Conservation (phyloP, 2,888 invertebrate genomes). For the Bedellia somnulentella region DNA sequence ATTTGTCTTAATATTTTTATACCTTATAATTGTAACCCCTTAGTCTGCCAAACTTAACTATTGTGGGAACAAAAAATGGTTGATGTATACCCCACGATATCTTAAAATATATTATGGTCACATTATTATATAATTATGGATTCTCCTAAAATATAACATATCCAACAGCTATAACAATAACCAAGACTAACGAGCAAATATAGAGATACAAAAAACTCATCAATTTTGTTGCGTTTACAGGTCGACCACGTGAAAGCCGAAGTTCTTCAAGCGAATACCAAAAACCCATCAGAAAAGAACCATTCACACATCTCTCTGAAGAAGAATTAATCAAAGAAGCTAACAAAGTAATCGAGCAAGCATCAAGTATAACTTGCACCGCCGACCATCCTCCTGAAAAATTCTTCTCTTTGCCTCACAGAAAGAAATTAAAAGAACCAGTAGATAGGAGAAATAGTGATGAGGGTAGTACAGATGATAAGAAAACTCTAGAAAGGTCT, state of each 20-base stretch:
- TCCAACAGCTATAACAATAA: no score
- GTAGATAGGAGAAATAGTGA: slow-evolving; percentile 52
- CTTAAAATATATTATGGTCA: no score
- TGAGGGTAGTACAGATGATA: slow-evolving; percentile 40
- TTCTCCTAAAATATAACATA: no score
- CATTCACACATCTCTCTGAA: slow-evolving; percentile 70
- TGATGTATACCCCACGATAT: no score
- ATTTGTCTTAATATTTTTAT: no score
- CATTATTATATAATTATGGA: no score
- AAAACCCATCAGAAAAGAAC: slow-evolving; percentile 40
- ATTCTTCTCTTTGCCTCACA: slow-evolving; percentile 69
- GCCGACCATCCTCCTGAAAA: slow-evolving; percentile 63
- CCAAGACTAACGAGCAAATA: no score
- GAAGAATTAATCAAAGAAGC: slow-evolving; percentile 76
- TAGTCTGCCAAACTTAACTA: no score
- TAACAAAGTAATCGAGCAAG: slow-evolving; percentile 73
- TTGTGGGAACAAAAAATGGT: no score
- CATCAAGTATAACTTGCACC: slow-evolving; percentile 70
- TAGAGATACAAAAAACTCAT: no score
- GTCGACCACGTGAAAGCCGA: slow-evolving; percentile 48
- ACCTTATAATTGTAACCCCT: no score
- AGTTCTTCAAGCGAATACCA: slow-evolving; percentile 30
- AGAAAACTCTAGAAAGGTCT: slow-evolving; percentile 53
- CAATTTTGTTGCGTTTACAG: slow-evolving; percentile 21
- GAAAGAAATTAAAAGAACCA: slow-evolving; percentile 56